Evolutionary conservation across 37 sponge, comb jelly and placozoan genomes (phyloP), one percentile per base, ranked within the genome.

Genomic region (Diacarnus erythraeanus): DNA sequence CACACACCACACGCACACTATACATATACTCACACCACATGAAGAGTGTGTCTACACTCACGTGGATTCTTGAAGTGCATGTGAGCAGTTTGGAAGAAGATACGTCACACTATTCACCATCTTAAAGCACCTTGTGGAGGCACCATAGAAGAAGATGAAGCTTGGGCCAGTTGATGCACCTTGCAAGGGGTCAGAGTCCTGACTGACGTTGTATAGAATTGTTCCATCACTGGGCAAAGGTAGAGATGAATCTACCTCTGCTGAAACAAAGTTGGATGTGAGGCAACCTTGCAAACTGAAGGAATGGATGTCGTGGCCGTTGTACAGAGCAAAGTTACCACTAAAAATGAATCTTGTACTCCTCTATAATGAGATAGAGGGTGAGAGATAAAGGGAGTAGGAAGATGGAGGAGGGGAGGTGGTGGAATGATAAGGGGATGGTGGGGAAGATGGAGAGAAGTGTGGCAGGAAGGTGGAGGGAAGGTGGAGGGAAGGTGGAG

Each of bases 61-160:
- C 92, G 61, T 80, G 2, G 80, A 43, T 43, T 60, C 76, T 30
- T 84, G 43, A 1, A 92, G 78, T 15, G 47, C 33, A 38, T 84
- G 71, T 23, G 92, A 92, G 78, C 92, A 92, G 82, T 92, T 92
- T 57, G 92, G 92, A 3, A 92, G 66, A 25, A 92, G 81, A 59
- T 84, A 92, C 20, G 81, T 84, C 21, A 84, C 37, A 57, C 80
- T 77, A 18, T 69, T 83, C 1, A 87, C 88, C 73, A 69, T 69
- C 77, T 92, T 92, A 36, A 77, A 87, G 71, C 92, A 92, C 21
- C 57, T 68, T 1, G 84, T 80, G 26, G 92, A 92, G 59, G 92
- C 83, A 35, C 92, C 92, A 84, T 83, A 92, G 71, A 92, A 92
- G 56, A 77, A 83, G 34, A 87, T 40, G 63, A 58, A 84, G 66